A percentile compares a stretch with the other conserved stretches of the same genome.
Evolutionary conservation across 2,888 invertebrate species (phyloP).

Genomic region (Ornithoptera priamus): DNA sequence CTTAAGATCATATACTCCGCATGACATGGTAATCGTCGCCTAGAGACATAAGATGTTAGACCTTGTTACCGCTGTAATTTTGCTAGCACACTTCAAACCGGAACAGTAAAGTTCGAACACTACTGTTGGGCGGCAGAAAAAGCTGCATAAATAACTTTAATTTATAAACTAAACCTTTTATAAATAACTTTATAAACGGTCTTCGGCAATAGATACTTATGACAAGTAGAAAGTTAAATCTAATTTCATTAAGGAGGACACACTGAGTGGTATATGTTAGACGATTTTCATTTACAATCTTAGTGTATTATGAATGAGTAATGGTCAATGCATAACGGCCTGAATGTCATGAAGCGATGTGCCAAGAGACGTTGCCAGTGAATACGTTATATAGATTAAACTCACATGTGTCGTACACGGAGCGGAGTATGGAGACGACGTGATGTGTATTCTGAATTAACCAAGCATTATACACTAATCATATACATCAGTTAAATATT

Average conservation of each 20-base stretch:
- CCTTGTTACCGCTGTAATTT: no score
- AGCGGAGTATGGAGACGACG: slow-evolving; percentile 6
- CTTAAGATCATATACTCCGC: no score
- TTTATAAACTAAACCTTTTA: no score
- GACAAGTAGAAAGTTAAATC: neutral
- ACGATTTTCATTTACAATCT: slow-evolving; percentile 12
- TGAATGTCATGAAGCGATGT: slow-evolving; percentile 19
- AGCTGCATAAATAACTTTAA: no score
- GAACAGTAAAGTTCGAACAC: no score
- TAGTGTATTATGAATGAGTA: slow-evolving; percentile 28
- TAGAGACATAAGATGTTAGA: no score
- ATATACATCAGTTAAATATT: no score
- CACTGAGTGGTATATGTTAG: slow-evolving; percentile 3
- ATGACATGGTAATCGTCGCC: no score
- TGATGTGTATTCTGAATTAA: slow-evolving; percentile 6
- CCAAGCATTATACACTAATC: neutral
- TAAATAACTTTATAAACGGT: no score
- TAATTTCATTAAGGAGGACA: slow-evolving; percentile 2
- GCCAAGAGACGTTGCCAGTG: slow-evolving; percentile 21
- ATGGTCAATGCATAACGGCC: slow-evolving; percentile 21
- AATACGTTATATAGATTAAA: slow-evolving; percentile 26
- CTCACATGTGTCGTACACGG: slow-evolving; percentile 26
- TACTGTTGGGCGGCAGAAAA: no score
- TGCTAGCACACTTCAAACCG: no score
- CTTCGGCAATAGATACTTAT: no score